phyloP scores from a whole-genome alignment of 1,140 invertebrate species.

The Ceratina calcarata region DNA sequence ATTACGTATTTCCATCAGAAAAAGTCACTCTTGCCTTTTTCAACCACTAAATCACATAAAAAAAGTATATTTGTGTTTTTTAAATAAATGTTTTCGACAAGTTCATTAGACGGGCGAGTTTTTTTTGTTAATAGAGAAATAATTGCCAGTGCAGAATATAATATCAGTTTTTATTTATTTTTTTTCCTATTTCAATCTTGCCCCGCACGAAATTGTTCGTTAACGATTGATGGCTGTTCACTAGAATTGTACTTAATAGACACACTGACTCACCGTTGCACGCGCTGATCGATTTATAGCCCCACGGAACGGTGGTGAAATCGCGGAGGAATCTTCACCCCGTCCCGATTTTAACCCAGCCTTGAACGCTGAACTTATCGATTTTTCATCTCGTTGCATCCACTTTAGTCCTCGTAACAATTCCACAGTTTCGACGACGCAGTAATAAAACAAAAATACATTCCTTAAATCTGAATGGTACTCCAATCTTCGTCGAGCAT shows the following conservation, averaged over 20 bases:
- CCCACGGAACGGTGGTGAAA: not conserved
- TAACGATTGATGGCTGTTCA: not conserved
- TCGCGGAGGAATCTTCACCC: not conserved
- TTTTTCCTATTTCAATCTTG: too few relatives aligned
- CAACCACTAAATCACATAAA: too few relatives aligned
- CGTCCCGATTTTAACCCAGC: not conserved
- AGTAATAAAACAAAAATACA: not conserved
- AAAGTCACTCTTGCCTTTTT: too few relatives aligned
- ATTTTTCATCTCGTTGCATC: constrained; percentile 3
- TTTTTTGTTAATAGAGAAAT: too few relatives aligned
- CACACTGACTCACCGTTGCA: not conserved
- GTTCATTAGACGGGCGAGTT: too few relatives aligned
- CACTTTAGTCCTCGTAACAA: not conserved
- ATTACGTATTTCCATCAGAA: too few relatives aligned
- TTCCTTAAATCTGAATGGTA: not conserved
- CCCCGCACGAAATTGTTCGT: not conserved
- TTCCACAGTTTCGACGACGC: not conserved
- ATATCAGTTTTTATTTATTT: too few relatives aligned
- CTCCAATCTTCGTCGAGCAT: not conserved
- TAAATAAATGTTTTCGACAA: too few relatives aligned
- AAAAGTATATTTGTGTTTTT: too few relatives aligned
- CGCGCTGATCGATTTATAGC: not conserved
- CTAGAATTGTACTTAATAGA: not conserved
- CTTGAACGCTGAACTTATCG: not conserved
- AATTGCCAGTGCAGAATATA: too few relatives aligned